Evolutionary conservation across 2,888 invertebrate species (phyloP).

Genomic region (Tupiocoris notatus): DNA sequence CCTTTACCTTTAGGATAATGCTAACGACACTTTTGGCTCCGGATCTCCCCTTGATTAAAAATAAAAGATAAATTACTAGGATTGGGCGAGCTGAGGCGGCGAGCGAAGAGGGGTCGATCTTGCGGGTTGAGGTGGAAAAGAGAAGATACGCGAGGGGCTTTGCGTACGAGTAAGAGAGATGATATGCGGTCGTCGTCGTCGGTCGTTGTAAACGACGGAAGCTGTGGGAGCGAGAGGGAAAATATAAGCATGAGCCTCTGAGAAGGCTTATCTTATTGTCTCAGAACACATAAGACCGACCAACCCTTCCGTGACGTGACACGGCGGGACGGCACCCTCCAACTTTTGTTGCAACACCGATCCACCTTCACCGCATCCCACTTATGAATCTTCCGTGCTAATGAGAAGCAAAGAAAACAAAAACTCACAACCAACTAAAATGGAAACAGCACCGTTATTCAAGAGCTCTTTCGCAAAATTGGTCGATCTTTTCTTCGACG

Average conservation of each 20-base stretch:
- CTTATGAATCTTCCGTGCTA: slow-evolving; percentile 37
- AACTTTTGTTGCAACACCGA: slow-evolving; percentile 8
- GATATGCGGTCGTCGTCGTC: neutral
- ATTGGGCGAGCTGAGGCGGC: slow-evolving; percentile 33
- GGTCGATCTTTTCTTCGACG: slow-evolving; percentile 20
- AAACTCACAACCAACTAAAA: slow-evolving; percentile 35
- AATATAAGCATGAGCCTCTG: neutral
- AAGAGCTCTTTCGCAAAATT: slow-evolving; percentile 29
- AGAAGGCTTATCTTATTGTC: slow-evolving; percentile 47
- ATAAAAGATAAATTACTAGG: slow-evolving; percentile 48
- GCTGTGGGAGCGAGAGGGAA: neutral
- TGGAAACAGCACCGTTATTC: slow-evolving; percentile 31
- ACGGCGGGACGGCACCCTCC: neutral
- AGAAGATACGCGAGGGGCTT: neutral
- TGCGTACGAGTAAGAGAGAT: neutral
- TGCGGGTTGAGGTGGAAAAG: slow-evolving; percentile 20
- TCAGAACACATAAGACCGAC: slow-evolving; percentile 45
- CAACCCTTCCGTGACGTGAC: slow-evolving; percentile 19
- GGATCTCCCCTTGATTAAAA: slow-evolving; percentile 48
- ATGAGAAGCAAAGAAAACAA: slow-evolving; percentile 38
- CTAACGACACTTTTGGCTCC: slow-evolving; percentile 48
- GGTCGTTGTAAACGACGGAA: no score
- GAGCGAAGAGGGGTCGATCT: slow-evolving; percentile 31
- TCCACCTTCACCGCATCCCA: slow-evolving; percentile 16
- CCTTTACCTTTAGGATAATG: slow-evolving; percentile 48